Conservation (phyloP, 2,888 invertebrate genomes). For the Busseola fusca region DNA sequence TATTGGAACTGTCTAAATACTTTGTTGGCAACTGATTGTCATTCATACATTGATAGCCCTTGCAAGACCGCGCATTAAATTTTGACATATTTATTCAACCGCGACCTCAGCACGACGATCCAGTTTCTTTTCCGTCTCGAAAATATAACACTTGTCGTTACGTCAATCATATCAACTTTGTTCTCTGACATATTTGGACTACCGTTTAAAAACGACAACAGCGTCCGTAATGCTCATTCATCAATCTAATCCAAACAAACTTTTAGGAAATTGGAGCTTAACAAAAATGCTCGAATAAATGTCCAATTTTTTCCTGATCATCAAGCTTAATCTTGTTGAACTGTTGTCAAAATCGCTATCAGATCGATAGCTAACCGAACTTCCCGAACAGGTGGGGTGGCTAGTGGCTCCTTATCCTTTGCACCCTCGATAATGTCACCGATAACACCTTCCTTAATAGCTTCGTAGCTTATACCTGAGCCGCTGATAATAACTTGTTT, state of each 20-base stretch:
- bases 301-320: slow-evolving; percentile 29
- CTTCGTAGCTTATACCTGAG: slow-evolving; percentile 65
- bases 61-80: slow-evolving; percentile 34
- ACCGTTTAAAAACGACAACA: slow-evolving; percentile 24
- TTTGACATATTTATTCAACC: slow-evolving; percentile 56
- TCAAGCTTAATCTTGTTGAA: slow-evolving; percentile 56
- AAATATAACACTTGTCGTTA: slow-evolving; percentile 61
- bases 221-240: slow-evolving; percentile 26
- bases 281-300: slow-evolving; percentile 34
- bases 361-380: slow-evolving; percentile 62
- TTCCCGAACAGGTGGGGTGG: slow-evolving; percentile 61
- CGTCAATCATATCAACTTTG: slow-evolving; percentile 48
- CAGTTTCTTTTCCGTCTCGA: slow-evolving; percentile 65
- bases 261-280: slow-evolving; percentile 39
- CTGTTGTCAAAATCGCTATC: slow-evolving; percentile 60
- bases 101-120: slow-evolving; percentile 60
- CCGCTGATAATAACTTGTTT: slow-evolving; percentile 63
- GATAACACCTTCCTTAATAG: slow-evolving; percentile 70
- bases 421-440: slow-evolving; percentile 63
- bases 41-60: slow-evolving; percentile 15
- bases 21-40: slow-evolving; percentile 15
- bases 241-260: slow-evolving; percentile 37
- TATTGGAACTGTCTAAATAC: slow-evolving; percentile 21
- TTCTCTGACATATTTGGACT: slow-evolving; percentile 42
- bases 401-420: slow-evolving; percentile 61